A percentile compares a stretch with the other conserved stretches of the same genome.
phyloP scores from a whole-genome alignment of 2,888 invertebrate species.

The Eupithecia abbreviata region DNA sequence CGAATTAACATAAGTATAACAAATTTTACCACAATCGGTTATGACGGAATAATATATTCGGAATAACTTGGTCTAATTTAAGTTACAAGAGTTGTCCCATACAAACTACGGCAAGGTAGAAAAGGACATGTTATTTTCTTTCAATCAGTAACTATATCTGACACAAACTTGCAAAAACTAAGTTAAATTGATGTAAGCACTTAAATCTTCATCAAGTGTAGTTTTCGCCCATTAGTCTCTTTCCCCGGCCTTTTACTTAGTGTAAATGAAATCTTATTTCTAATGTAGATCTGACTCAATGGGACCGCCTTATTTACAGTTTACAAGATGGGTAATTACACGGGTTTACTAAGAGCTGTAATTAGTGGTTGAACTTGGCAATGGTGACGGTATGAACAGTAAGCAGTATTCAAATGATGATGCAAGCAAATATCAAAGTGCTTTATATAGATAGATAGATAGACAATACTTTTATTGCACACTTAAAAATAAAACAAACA shows the following conservation, averaged over 20 bases:
- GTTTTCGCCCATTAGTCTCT: conserved; percentile 19
- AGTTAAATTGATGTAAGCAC: background rate
- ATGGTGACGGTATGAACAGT: conserved; percentile 14
- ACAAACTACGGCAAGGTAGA: too few relatives aligned
- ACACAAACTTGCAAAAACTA: background rate
- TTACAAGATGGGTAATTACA: conserved; percentile 43
- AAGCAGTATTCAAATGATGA: background rate
- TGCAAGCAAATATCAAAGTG: too few relatives aligned
- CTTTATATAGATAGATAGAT: too few relatives aligned
- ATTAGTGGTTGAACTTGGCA: background rate
- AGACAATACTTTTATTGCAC: too few relatives aligned
- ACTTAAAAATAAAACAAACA: too few relatives aligned
- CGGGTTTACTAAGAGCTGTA: conserved; percentile 26
- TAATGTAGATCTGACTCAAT: conserved; percentile 34
- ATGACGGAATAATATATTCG: too few relatives aligned
- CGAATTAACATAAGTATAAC: too few relatives aligned
- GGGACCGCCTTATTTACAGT: conserved; percentile 34
- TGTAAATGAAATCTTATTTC: conserved; percentile 20
- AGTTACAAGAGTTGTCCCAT: too few relatives aligned
- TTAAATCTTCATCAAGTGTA: conserved; percentile 9
- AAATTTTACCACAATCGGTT: too few relatives aligned
- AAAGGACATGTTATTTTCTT: background rate
- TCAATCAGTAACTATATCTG: background rate
- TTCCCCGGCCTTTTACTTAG: conserved; percentile 5
- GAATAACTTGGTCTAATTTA: too few relatives aligned